phyloP scores from a whole-genome alignment of 1,140 invertebrate species.

The Sarcophaga peregrina region DNA sequence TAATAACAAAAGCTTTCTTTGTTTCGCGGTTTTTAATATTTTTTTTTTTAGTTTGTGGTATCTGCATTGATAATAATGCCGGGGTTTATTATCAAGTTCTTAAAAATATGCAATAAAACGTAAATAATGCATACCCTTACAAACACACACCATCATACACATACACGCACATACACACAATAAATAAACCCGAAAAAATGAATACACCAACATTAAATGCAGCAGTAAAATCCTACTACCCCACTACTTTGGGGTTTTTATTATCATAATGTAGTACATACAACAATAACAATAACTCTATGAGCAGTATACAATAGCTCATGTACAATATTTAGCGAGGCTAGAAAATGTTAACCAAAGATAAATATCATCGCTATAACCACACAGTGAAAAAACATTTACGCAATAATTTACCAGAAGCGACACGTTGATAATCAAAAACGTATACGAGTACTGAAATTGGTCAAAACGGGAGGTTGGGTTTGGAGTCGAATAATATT shows the following conservation, averaged over 20 bases:
- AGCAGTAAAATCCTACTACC: too few species aligned
- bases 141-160: too few species aligned
- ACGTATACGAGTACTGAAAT: too few species aligned
- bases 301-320: background rate
- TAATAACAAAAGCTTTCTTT: background rate
- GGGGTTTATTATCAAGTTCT: background rate
- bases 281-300: background rate
- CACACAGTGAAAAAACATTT: background rate
- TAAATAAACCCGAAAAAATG: too few species aligned
- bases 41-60: background rate
- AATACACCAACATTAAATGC: too few species aligned
- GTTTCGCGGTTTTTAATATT: background rate
- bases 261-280: too few species aligned
- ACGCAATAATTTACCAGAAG: background rate
- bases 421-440: background rate
- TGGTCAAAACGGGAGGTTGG: background rate
- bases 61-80: background rate
- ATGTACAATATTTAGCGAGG: background rate
- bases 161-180: too few species aligned
- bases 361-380: background rate
- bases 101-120: slow-evolving; percentile 19
- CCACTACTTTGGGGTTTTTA: too few species aligned
- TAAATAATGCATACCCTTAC: too few species aligned
- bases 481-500: background rate
- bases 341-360: background rate